Percentiles rank a stretch among this genome's conserved stretches.
phyloP scores from a whole-genome alignment of 2,797 vertebrate species.

The Australoheros facetus region DNA sequence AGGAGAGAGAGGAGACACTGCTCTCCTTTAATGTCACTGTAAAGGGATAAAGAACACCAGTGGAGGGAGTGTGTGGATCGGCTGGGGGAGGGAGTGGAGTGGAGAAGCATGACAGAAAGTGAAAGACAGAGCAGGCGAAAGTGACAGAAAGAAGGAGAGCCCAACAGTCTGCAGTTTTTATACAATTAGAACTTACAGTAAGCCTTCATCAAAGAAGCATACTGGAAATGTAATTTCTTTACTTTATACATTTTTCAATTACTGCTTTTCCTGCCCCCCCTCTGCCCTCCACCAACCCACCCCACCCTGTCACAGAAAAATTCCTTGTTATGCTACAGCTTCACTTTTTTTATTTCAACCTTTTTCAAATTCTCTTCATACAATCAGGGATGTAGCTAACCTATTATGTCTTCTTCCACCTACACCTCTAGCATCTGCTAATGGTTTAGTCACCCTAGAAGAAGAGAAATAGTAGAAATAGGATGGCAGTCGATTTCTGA shows the following conservation, averaged over 20 bases:
- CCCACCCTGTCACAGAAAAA: neutral
- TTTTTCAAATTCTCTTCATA: too few species aligned
- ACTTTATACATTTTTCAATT: conserved; percentile 63
- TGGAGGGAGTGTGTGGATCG: neutral
- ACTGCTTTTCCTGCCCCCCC: neutral
- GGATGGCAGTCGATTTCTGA: too few species aligned
- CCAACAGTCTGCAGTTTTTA: conserved; percentile 63
- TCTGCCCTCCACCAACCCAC: too few species aligned
- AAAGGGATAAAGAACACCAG: conserved; percentile 50
- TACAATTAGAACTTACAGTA: conserved; percentile 75
- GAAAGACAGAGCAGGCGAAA: conserved; percentile 47
- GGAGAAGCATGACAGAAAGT: conserved; percentile 35
- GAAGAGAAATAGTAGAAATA: too few species aligned
- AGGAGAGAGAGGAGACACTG: conserved; percentile 53
- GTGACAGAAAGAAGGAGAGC: conserved; percentile 46
- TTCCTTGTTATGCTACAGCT: neutral
- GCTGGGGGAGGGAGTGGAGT: neutral
- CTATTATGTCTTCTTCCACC: too few species aligned
- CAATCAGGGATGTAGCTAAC: too few species aligned
- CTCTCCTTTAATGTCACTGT: conserved; percentile 56
- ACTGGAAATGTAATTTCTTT: conserved; percentile 67
- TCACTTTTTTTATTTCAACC: neutral
- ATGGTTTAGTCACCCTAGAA: too few species aligned
- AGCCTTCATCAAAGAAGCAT: conserved; percentile 53
- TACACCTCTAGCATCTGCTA: too few species aligned